Percentiles rank a stretch among this genome's conserved stretches.
These are phyloP conservation scores for Thamnophis sirtalis DNA, from an alignment of 2,113 vertebrate species.

Conservation along the genomic window DNA sequence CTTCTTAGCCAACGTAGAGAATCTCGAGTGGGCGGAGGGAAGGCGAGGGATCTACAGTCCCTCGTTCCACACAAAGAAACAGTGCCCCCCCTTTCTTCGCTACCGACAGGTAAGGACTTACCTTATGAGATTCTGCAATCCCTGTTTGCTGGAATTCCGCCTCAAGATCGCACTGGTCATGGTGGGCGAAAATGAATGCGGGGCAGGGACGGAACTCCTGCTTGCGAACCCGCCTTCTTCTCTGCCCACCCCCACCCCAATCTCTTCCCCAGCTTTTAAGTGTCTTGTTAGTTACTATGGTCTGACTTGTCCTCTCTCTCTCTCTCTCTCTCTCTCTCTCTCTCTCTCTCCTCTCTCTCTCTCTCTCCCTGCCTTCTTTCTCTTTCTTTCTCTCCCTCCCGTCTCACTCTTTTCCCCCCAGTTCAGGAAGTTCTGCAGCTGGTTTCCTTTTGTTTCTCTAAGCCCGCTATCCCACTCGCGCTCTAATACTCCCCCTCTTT, in stretches of 20 bases:
- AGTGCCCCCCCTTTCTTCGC: not conserved
- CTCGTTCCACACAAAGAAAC: not conserved
- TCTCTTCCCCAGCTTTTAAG: not conserved
- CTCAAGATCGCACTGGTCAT: conserved; percentile 70
- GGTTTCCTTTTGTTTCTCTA: conserved; percentile 66
- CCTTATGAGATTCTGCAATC: conserved; percentile 82
- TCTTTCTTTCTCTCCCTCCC: no score
- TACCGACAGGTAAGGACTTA: conserved; percentile 63
- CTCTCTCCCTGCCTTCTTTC: no score
- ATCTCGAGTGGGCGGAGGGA: not conserved
- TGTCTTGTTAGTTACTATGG: not conserved
- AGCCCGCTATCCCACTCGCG: conserved; percentile 40
- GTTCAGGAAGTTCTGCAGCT: conserved; percentile 60
- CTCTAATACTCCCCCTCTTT: conserved; percentile 56
- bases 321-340: conserved; percentile 34
- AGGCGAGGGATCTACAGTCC: not conserved
- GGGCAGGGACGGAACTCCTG: conserved; percentile 28
- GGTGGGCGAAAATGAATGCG: conserved; percentile 23
- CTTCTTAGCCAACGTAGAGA: not conserved
- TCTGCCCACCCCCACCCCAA: conserved; percentile 20
- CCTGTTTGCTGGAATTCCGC: conserved; percentile 76
- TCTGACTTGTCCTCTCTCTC: not conserved
- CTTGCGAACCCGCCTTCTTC: conserved; percentile 31
- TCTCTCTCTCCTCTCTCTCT: not conserved
- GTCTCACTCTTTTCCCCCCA: conserved; percentile 22